Conservation (phyloP, 1,140 invertebrate species). For the Monochamus saltuarius region DNA sequence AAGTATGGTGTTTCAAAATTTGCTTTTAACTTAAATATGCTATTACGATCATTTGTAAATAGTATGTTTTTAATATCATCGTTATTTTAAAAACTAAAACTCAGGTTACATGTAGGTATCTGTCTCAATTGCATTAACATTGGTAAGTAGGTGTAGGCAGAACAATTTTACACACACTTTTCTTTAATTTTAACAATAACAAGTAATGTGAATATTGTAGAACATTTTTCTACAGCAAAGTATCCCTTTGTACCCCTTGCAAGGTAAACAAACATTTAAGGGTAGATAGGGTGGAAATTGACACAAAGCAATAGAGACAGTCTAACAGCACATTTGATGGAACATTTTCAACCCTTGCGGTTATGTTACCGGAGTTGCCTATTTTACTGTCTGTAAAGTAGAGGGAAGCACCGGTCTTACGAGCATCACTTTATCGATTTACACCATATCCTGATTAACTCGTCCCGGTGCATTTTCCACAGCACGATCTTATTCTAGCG, state of each 20-base stretch:
- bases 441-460: slow-evolving; percentile 21
- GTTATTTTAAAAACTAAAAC: too few relatives aligned
- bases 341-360: slow-evolving; percentile 38
- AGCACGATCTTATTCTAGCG: too few relatives aligned
- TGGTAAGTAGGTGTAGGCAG: too few relatives aligned
- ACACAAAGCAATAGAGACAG: slow-evolving; percentile 37
- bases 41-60: too few relatives aligned
- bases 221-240: slow-evolving; percentile 4
- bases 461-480: background rate
- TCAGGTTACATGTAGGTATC: too few relatives aligned
- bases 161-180: too few relatives aligned
- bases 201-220: background rate
- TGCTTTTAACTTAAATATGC: too few relatives aligned
- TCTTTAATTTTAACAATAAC: too few relatives aligned
- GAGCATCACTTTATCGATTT: slow-evolving; percentile 31
- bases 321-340: slow-evolving; percentile 33
- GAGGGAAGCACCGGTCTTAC: slow-evolving; percentile 28
- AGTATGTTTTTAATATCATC: too few relatives aligned
- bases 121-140: too few relatives aligned
- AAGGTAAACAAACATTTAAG: slow-evolving; percentile 25
- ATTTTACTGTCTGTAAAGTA: slow-evolving; percentile 33
- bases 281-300: slow-evolving; percentile 31
- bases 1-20: too few relatives aligned
- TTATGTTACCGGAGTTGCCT: slow-evolving; percentile 23
- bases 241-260: slow-evolving; percentile 7